Percentiles rank a stretch among this genome's conserved stretches.
phyloP scores from a whole-genome alignment of 2,797 vertebrate species.

The Simalia tracyae region DNA sequence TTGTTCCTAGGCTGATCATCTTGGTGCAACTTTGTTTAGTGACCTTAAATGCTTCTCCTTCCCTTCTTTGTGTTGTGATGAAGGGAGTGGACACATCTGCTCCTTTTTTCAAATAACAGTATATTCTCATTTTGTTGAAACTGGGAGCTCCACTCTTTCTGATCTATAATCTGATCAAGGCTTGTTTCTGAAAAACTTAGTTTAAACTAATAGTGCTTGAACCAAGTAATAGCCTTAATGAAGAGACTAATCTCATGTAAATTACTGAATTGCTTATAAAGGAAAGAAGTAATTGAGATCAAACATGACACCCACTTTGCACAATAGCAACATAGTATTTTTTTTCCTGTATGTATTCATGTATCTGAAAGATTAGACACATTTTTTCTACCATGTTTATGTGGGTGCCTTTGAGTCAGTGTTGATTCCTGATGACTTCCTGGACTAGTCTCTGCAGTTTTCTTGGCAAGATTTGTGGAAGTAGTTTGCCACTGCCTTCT shows the following conservation, averaged over 20 bases:
- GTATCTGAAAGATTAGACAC: neutral
- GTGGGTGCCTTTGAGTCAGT: neutral
- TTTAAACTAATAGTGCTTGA: neutral
- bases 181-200: neutral
- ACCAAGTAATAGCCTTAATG: neutral
- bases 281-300: conserved; percentile 12
- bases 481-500: neutral
- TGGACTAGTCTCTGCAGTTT: neutral
- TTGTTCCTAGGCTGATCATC: neutral
- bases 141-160: neutral
- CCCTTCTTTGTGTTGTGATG: no score
- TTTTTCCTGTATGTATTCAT: neutral
- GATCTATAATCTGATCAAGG: neutral
- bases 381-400: neutral
- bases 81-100: neutral
- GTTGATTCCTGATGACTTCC: neutral
- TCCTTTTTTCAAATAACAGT: neutral
- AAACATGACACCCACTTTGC: neutral
- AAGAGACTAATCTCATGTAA: neutral
- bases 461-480: neutral
- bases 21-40: neutral
- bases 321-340: neutral
- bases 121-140: neutral
- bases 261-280: neutral
- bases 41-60: neutral